A percentile compares a stretch with the other conserved stretches of the same genome.
These are phyloP conservation scores for Drosophila algonquin DNA, from an alignment of 2,888 invertebrate species.

Conservation along the genomic window DNA sequence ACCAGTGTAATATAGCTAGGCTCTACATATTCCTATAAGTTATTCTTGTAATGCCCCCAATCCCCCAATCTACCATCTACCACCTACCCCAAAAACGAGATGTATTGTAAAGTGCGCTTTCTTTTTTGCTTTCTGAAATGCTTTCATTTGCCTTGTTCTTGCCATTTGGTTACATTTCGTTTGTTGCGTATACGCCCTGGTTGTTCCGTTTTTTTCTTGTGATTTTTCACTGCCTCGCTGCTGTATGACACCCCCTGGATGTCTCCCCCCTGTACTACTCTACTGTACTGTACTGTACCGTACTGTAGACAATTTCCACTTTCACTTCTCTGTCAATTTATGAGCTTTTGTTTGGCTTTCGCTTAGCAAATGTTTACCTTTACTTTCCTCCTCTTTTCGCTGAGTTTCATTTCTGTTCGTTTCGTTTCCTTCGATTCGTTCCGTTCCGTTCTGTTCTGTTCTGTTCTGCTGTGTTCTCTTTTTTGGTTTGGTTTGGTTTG, in stretches of 20 bases:
- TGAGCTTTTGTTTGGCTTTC: constrained; percentile 76
- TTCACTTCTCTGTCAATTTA: constrained; percentile 61
- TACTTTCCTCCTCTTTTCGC: constrained; percentile 24
- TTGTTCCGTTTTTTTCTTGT: constrained; percentile 29
- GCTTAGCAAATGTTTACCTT: constrained; percentile 76
- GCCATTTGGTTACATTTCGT: constrained; percentile 11
- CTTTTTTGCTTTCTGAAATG: constrained; percentile 36
- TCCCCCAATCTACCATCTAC: background rate
- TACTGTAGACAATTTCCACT: constrained; percentile 58
- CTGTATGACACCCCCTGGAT: background rate
- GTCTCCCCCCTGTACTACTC: background rate
- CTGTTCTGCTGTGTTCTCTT: constrained; percentile 13
- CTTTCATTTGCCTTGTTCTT: constrained; percentile 24
- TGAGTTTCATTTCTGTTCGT: constrained; percentile 14
- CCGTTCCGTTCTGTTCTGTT: constrained; percentile 35
- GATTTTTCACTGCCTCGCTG: constrained; percentile 27
- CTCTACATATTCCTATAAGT: constrained; percentile 42
- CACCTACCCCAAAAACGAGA: constrained; percentile 20
- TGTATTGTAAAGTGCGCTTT: constrained; percentile 67
- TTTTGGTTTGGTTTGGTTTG: constrained; percentile 23
- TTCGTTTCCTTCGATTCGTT: constrained; percentile 29
- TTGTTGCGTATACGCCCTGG: constrained; percentile 42
- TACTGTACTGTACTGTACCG: too few species aligned
- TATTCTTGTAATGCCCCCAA: constrained; percentile 53
- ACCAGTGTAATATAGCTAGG: constrained; percentile 66